phyloP scores from a whole-genome alignment of 2,797 vertebrate genomes.

The Coracias cyanogaster region DNA sequence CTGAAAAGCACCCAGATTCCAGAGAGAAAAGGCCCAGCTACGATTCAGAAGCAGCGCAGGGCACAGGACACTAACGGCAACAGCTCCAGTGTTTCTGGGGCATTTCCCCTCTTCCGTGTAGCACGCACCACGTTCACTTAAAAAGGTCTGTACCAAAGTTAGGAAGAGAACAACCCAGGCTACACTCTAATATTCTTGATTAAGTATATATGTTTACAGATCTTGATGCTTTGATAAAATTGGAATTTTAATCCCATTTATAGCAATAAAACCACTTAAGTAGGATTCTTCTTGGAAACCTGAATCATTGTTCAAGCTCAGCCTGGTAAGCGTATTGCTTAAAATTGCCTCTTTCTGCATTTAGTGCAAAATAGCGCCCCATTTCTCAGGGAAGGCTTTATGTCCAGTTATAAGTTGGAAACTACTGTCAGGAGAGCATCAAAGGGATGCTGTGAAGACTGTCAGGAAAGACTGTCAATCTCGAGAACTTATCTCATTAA shows the following conservation, averaged over 20 bases:
- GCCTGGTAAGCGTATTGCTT: neutral
- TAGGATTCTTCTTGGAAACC: conserved; percentile 1
- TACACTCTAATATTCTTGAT: neutral
- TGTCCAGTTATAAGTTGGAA: conserved; percentile 12
- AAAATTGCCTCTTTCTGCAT: conserved; percentile 9
- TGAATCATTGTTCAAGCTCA: conserved; percentile 15
- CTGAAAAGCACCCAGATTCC: neutral
- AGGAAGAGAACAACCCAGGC: neutral
- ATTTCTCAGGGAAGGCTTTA: conserved; percentile 25
- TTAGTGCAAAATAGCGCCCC: neutral
- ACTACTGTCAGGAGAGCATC: conserved; percentile 20
- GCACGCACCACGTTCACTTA: neutral
- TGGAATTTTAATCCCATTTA: conserved; percentile 29
- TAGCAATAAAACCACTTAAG: conserved; percentile 12
- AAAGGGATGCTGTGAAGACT: neutral
- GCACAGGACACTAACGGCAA: neutral
- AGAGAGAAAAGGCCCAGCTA: neutral
- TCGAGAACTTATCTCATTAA: neutral
- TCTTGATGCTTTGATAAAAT: conserved; percentile 17
- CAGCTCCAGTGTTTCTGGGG: neutral
- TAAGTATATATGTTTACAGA: neutral
- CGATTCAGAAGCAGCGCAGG: neutral
- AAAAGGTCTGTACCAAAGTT: neutral
- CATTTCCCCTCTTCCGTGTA: neutral
- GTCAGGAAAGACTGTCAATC: conserved; percentile 11